Conservation (phyloP, 2,797 vertebrate species). For the Arvicola amphibius region DNA sequence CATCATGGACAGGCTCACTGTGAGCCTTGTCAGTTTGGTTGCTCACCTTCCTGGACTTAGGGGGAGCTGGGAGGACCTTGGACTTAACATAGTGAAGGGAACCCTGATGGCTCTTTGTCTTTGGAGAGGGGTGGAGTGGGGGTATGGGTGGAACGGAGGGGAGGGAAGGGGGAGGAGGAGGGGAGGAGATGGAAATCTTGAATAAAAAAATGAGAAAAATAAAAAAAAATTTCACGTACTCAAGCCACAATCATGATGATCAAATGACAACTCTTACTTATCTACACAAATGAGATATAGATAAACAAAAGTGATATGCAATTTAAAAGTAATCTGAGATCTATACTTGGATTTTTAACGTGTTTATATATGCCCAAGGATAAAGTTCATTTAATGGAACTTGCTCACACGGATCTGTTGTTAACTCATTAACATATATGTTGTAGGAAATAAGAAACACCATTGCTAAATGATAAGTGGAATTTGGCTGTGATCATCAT, state of each 20-base stretch:
- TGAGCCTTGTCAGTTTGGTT: too few species aligned
- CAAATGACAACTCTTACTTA: conserved; percentile 61
- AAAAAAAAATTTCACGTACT: conserved; percentile 58
- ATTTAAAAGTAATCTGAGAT: conserved; percentile 68
- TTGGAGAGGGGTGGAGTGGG: too few species aligned
- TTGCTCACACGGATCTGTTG: not conserved
- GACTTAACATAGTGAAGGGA: too few species aligned
- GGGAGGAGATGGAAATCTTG: too few species aligned
- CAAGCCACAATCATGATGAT: conserved; percentile 44
- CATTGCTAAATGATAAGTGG: not conserved
- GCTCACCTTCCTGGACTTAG: too few species aligned
- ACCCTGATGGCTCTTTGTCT: too few species aligned
- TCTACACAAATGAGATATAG: conserved; percentile 26
- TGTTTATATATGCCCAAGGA: conserved; percentile 34
- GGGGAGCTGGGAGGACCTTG: too few species aligned
- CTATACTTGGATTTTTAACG: not conserved
- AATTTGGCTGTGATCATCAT: not conserved
- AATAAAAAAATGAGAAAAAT: too few species aligned
- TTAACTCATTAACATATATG: not conserved
- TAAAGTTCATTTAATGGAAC: conserved; percentile 40
- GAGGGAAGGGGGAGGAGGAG: too few species aligned
- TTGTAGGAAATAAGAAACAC: not conserved
- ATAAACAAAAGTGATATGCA: conserved; percentile 54
- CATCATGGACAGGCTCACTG: too few species aligned
- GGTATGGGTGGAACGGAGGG: too few species aligned